phyloP scores from a whole-genome alignment of 2,888 invertebrate genomes.

The Phymatocera aterrima region DNA sequence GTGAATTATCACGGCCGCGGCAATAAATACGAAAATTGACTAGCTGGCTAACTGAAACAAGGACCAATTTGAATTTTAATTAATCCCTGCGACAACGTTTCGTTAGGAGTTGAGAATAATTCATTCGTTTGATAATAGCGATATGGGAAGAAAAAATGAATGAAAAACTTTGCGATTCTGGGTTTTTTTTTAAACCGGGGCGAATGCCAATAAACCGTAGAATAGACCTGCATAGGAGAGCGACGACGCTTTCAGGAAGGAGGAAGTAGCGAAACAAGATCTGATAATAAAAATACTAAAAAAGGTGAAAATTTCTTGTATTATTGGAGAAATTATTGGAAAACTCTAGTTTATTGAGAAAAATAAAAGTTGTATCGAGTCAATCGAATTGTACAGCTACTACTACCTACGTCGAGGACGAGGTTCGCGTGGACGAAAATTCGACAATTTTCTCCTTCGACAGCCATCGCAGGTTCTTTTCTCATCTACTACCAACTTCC shows the following conservation, averaged over 20 bases:
- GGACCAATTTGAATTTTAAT: background rate
- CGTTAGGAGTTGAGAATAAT: too few species aligned
- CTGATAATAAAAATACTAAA: background rate
- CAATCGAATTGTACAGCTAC: conserved; percentile 31
- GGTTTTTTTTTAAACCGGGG: too few species aligned
- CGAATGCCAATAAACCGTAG: too few species aligned
- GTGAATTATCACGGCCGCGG: background rate
- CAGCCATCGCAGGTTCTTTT: background rate
- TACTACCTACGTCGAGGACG: background rate
- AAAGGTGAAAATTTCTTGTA: background rate
- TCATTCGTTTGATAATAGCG: too few species aligned
- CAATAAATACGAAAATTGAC: background rate
- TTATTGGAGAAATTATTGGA: conserved; percentile 31
- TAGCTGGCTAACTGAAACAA: background rate
- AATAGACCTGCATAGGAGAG: too few species aligned
- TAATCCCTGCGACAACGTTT: background rate
- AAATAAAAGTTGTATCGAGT: conserved; percentile 38
- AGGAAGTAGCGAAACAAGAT: background rate
- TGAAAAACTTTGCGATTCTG: too few species aligned
- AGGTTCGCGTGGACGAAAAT: conserved; percentile 10
- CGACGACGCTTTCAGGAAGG: too few species aligned
- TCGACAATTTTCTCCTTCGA: conserved; percentile 18
- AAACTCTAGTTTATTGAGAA: background rate
- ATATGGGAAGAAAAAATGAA: too few species aligned
- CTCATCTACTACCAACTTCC: background rate